Evolutionary conservation across 2,888 invertebrate genomes (phyloP).

Genomic region (Ectemnius lituratus): DNA sequence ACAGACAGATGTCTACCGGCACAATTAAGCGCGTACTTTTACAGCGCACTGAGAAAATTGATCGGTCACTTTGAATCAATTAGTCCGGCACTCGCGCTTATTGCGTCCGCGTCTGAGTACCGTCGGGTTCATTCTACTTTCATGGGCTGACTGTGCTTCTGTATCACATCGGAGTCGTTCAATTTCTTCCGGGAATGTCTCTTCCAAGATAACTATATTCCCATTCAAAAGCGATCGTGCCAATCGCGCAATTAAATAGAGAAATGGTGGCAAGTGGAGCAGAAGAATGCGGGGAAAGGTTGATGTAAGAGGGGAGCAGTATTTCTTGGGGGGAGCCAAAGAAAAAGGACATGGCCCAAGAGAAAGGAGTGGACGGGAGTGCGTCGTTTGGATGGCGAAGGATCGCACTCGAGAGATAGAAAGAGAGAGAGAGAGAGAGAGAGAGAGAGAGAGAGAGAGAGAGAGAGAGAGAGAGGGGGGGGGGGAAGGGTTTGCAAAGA

Average conservation of each 20-base stretch:
- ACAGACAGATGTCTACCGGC: neutral
- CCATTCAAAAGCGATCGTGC: no score
- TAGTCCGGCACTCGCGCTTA: slow-evolving; percentile 22
- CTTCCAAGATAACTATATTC: no score
- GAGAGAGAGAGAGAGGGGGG: slow-evolving; percentile 5
- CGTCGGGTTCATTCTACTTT: slow-evolving; percentile 3
- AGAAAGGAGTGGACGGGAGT: neutral
- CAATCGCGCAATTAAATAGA: no score
- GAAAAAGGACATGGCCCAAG: neutral
- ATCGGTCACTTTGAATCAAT: slow-evolving; percentile 54
- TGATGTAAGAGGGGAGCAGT: slow-evolving; percentile 26
- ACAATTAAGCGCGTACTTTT: slow-evolving; percentile 21
- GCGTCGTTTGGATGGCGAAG: neutral
- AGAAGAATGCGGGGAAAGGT: slow-evolving; percentile 6
- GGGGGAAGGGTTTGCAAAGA: neutral
- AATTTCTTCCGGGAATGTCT: no score
- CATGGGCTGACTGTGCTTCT: neutral
- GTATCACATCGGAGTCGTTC: neutral
- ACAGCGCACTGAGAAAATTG: slow-evolving; percentile 34
- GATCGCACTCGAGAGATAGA: neutral
- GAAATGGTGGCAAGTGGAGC: neutral
- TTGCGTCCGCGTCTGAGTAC: neutral
- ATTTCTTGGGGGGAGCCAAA: neutral
- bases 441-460: slow-evolving; percentile 1
- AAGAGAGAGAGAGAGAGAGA: slow-evolving; percentile 6